Evolutionary conservation across 92 coral and sea anemone genomes (phyloP), one percentile per base, ranked within the genome.

Genomic region (Umimayanthus kanabou): DNA sequence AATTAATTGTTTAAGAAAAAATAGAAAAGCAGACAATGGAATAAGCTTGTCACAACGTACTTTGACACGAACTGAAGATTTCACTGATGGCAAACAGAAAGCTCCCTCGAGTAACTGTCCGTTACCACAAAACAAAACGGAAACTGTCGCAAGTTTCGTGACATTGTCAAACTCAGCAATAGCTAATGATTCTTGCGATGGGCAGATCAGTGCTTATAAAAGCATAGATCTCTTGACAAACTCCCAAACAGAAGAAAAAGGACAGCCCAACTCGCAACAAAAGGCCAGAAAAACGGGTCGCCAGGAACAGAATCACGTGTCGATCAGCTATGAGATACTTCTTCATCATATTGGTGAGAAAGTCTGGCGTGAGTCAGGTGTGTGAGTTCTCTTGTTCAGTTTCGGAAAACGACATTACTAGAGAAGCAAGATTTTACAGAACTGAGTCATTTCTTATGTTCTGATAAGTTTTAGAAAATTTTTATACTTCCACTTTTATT

Each of bases 261-360:
- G 22, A 70, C 49, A 70, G 28, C 42, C 55, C 26, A 30, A 50
- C 4, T 13, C 11, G 11, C 45, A 10, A 45, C 87, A 70, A 45
- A 45, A 49, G n/a, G 26, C 55, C 16, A 83, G 87, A 29, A 83
- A 70, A 45, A 82, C 37, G 67, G 86, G 86, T 42, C 86, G 86
- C 28, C 64, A 69, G 45, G 86, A 82, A 82, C 14, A 1, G 5
- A 29, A 71, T 25, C 49, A 74, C 29, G 79, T 39, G 47, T 23
- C 79, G 25, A 42, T 69, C 23, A 43, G 65, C 65, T 69, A 69
- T 16, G 66, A 82, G 10, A 40, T 30, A 29, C 69, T 82, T 82
- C 78, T 82, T 45, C 61, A 82, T 30, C 86, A 82, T 6, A 42
- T 25, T 42, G 86, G 86, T 26, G 58, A 70, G 22, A 70, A 82